These are phyloP conservation scores for Calosoma granatense DNA, from an alignment of 1,140 invertebrate species.

Conservation along the genomic window DNA sequence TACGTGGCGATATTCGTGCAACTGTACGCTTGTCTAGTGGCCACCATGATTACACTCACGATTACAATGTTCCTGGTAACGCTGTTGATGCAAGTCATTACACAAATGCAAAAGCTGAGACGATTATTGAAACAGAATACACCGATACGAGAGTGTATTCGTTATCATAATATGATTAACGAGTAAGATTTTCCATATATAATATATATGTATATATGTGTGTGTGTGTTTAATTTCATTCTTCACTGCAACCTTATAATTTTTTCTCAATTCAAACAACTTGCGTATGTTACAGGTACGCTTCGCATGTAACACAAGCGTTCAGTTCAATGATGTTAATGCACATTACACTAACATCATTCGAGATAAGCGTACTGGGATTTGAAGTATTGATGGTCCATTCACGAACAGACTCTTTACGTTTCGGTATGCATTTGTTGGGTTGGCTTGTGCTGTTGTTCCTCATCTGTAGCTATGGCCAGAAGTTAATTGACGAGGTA, in stretches of 20 bases:
- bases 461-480: conserved; percentile 23
- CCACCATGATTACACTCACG: neutral
- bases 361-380: conserved; percentile 25
- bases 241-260: too few relatives aligned
- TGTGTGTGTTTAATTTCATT: too few relatives aligned
- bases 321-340: conserved; percentile 25
- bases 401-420: conserved; percentile 22
- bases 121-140: neutral
- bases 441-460: conserved; percentile 25
- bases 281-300: conserved; percentile 19
- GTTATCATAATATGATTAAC: conserved; percentile 10
- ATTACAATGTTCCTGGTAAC: conserved; percentile 8
- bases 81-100: conserved; percentile 1
- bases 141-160: neutral
- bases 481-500: conserved; percentile 25
- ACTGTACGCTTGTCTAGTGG: neutral
- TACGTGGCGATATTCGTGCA: neutral
- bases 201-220: too few relatives aligned
- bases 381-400: conserved; percentile 26
- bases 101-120: conserved; percentile 5
- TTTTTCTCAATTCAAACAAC: too few relatives aligned
- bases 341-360: conserved; percentile 25
- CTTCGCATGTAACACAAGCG: conserved; percentile 19
- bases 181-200: conserved; percentile 8
- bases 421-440: conserved; percentile 23